Percentiles rank a stretch among this genome's conserved stretches.
These are phyloP conservation scores for Paradoxurus hermaphroditus DNA, from an alignment of 2,113 vertebrate species.

Conservation along the genomic window DNA sequence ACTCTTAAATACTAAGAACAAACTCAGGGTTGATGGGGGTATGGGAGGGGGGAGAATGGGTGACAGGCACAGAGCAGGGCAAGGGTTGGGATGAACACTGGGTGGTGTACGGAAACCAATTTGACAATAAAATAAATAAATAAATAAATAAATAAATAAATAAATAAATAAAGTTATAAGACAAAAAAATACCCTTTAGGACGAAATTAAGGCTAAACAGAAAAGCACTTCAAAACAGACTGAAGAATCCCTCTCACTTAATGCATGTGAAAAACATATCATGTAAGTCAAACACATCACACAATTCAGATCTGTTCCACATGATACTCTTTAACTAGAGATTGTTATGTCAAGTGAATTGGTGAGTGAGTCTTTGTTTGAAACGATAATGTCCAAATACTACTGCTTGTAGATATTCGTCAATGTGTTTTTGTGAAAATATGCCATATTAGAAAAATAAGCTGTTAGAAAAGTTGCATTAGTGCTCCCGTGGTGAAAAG, in stretches of 20 bases:
- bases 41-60: too few relatives aligned
- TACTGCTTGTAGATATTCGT: not conserved
- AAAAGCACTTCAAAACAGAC: not conserved
- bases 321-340: not conserved
- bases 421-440: not conserved
- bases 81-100: too few relatives aligned
- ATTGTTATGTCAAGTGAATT: not conserved
- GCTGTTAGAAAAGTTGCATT: not conserved
- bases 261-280: not conserved
- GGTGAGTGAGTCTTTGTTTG: not conserved
- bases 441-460: not conserved
- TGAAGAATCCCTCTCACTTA: not conserved
- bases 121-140: too few relatives aligned
- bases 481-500: not conserved
- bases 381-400: not conserved
- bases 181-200: not conserved
- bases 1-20: too few relatives aligned
- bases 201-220: slow-evolving; percentile 4
- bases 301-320: not conserved
- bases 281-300: not conserved
- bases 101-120: too few relatives aligned
- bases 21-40: too few relatives aligned
- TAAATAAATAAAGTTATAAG: not conserved
- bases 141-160: too few relatives aligned
- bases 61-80: too few relatives aligned